A percentile compares a stretch with the other conserved stretches of the same genome.
Evolutionary conservation across 2,888 invertebrate species (phyloP).

Genomic region (Chymomyza procnemis): DNA sequence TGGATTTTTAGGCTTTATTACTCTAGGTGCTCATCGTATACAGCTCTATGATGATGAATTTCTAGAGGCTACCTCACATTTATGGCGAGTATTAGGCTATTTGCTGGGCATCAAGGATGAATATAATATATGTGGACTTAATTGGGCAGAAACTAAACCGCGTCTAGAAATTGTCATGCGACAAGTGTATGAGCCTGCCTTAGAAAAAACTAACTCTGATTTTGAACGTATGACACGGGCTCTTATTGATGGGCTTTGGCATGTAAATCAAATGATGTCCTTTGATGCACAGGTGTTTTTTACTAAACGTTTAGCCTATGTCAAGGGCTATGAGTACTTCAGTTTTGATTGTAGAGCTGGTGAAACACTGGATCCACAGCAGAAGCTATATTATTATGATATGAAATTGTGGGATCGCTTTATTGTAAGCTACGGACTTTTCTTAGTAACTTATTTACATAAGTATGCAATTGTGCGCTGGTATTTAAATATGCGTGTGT

Average conservation of each 20-base stretch:
- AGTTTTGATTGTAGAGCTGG: conserved; percentile 70
- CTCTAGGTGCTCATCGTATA: conserved; percentile 83
- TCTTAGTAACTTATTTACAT: conserved; percentile 77
- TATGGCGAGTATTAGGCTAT: conserved; percentile 90
- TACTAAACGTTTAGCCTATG: conserved; percentile 80
- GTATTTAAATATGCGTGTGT: conserved; percentile 82
- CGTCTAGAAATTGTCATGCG: conserved; percentile 80
- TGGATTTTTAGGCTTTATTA: conserved; percentile 89
- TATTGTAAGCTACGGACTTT: conserved; percentile 69
- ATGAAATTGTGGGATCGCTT: conserved; percentile 79
- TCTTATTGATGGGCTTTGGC: conserved; percentile 85
- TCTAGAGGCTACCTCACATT: conserved; percentile 87
- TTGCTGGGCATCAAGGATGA: conserved; percentile 91
- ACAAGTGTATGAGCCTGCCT: conserved; percentile 82
- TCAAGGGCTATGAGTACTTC: conserved; percentile 81
- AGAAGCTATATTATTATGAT: conserved; percentile 79
- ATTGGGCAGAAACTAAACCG: conserved; percentile 82
- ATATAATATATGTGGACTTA: conserved; percentile 85
- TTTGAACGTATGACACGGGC: conserved; percentile 84
- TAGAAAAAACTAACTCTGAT: conserved; percentile 81
- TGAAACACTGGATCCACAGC: conserved; percentile 60
- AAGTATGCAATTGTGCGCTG: conserved; percentile 80
- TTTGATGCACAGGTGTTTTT: conserved; percentile 81
- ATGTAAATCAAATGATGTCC: conserved; percentile 83
- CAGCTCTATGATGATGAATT: conserved; percentile 83